Base-by-base conservation (phyloP, 2,888 invertebrate species). In the Spodoptera littoralis region DNA sequence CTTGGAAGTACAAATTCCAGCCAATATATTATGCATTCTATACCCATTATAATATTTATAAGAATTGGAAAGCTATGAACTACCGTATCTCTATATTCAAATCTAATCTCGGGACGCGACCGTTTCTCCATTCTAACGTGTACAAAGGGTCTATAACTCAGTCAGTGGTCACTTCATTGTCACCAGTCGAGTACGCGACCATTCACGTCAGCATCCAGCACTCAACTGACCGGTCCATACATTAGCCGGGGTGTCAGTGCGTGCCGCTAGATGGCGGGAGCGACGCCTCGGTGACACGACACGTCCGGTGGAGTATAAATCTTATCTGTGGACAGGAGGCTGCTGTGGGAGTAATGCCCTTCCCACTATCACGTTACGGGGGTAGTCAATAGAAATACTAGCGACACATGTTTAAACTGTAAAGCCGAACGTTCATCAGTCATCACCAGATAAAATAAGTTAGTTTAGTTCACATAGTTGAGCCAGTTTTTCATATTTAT, bases 91-190 rank as follows among this genome's bases (percentile, higher is more conserved):
- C 4, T n/a, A 36, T 47, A 65, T 65, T 59, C 18, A 48, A 62
- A 72, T 60, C 24, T 42, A 12, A 47, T 36, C 43, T 47, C 24
- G 11, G 8, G 48, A 52, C 12, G 55, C 3, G n/a, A 48, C 57
- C 36, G 54, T 55, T 70, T 27, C 22, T 18, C 18, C 36, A 30
- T 67, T 61, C 59, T 67, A 70, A 45, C 50, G 13, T 52, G 6
- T 60, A 74, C 67, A 68, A 76, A 73, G 67, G 51, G 49, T 30
- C 54, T 51, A 77, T 77, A 77, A 77, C 49, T 77, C 68, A 58
- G 18, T 65, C 53, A 64, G 43, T 48, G 44, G n/a, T 60, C 60
- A 52, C 42, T 64, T 60, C 56, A 55, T 57, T 65, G 72, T 65
- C 46, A 53, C 54, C 9, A 11, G 24, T 27, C 63, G 46, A 53